Percentiles rank a stretch among this genome's conserved stretches.
phyloP scores from a whole-genome alignment of 2,888 invertebrate species.

The Aricia artaxerxes region DNA sequence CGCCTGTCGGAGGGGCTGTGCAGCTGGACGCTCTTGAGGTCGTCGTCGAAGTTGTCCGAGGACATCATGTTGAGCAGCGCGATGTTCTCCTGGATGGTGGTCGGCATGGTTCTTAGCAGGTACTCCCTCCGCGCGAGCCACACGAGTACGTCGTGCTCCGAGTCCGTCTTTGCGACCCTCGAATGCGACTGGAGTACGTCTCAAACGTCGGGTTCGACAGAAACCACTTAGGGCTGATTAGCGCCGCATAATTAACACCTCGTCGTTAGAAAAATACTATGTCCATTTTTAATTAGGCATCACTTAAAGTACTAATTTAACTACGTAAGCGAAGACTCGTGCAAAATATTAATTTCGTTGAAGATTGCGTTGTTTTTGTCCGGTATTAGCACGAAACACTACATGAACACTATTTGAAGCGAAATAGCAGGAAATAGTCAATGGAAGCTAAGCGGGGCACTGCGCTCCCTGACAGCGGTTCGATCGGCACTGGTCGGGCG shows the following conservation, averaged over 20 bases:
- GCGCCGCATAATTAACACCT: constrained; percentile 38
- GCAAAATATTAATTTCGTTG: constrained; percentile 7
- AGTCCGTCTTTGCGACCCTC: constrained; percentile 42
- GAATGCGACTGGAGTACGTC: background rate
- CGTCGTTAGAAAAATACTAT: constrained; percentile 33
- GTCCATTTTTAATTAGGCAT: constrained; percentile 34
- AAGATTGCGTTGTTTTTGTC: constrained; percentile 1
- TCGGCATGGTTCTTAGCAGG: constrained; percentile 60
- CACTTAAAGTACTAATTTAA: background rate
- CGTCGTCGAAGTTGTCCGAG: constrained; percentile 93
- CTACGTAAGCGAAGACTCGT: background rate
- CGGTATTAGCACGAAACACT: constrained; percentile 12
- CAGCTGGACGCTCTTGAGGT: constrained; percentile 93
- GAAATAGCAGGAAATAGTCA: constrained; percentile 69
- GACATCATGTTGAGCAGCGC: constrained; percentile 84
- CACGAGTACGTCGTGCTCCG: constrained; percentile 36
- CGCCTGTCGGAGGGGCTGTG: constrained; percentile 89
- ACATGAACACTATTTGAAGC: constrained; percentile 47
- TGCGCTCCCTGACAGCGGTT: constrained; percentile 59
- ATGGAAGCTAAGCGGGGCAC: constrained; percentile 63
- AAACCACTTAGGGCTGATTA: constrained; percentile 44
- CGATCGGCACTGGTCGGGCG: constrained; percentile 70
- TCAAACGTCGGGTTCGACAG: background rate
- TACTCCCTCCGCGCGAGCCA: constrained; percentile 31
- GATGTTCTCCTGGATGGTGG: constrained; percentile 70